Evolutionary conservation across 2,888 invertebrate species (phyloP).

Genomic region (Atrina japonica): DNA sequence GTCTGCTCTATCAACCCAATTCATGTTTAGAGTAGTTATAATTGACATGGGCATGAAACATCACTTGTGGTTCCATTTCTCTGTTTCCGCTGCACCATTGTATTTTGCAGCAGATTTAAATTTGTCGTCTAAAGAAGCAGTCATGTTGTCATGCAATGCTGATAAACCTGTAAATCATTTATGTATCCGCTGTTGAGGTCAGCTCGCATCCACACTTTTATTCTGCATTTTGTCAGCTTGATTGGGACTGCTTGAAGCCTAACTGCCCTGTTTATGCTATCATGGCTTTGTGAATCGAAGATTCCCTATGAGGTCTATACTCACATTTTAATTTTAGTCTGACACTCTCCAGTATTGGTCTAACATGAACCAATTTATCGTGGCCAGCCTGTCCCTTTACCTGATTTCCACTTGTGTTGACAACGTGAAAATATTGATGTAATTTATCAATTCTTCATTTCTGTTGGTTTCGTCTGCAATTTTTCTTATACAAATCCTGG

Average conservation of each 20-base stretch:
- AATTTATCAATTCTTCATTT: slow-evolving; percentile 18
- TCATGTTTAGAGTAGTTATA: slow-evolving; percentile 4
- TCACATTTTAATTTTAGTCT: neutral
- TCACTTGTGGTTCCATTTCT: slow-evolving; percentile 21
- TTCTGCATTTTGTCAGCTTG: slow-evolving; percentile 44
- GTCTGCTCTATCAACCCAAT: slow-evolving; percentile 27
- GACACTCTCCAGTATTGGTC: slow-evolving; percentile 16
- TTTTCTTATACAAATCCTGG: neutral
- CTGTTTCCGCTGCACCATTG: slow-evolving; percentile 11
- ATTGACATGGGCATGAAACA: slow-evolving; percentile 10
- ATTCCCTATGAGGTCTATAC: slow-evolving; percentile 26
- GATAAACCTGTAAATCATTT: slow-evolving; percentile 43
- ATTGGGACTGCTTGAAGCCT: slow-evolving; percentile 42
- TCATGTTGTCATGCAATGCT: slow-evolving; percentile 5
- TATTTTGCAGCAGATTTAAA: neutral
- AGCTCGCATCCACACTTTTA: slow-evolving; percentile 48
- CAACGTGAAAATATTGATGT: slow-evolving; percentile 7
- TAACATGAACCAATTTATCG: slow-evolving; percentile 25
- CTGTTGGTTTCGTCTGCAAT: slow-evolving; percentile 1
- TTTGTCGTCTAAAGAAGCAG: slow-evolving; percentile 11
- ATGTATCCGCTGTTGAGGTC: slow-evolving; percentile 43
- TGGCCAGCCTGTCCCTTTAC: slow-evolving; percentile 4
- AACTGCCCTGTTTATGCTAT: slow-evolving; percentile 32
- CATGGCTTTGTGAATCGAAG: slow-evolving; percentile 34
- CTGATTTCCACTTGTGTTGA: slow-evolving; percentile 6